Evolutionary conservation across 53 echinoderm and acorn worm genomes (phyloP).

Genomic region (Holothuria scabra): DNA sequence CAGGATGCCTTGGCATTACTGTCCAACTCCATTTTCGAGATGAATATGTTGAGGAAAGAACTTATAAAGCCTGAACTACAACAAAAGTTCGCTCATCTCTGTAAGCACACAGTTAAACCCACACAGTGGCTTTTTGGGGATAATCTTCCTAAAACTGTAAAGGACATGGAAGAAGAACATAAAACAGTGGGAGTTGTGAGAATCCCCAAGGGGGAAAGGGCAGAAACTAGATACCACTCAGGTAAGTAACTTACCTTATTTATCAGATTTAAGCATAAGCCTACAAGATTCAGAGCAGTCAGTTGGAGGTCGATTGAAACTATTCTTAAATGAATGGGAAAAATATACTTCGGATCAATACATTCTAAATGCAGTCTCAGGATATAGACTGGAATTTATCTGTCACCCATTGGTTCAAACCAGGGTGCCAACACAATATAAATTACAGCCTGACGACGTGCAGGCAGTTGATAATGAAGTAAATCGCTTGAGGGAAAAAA

Average conservation of each 20-base stretch:
- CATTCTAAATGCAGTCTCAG: background rate
- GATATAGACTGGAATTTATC: background rate
- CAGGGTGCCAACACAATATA: background rate
- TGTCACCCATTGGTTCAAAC: too few relatives aligned
- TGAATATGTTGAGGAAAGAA: constrained; percentile 2
- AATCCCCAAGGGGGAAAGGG: background rate
- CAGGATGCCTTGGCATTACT: constrained; percentile 5
- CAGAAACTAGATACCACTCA: too few relatives aligned
- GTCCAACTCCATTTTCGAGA: background rate
- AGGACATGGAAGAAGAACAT: background rate
- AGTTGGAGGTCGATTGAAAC: background rate
- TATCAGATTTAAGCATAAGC: too few relatives aligned
- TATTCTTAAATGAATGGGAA: background rate
- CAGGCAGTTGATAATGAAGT: constrained; percentile 25
- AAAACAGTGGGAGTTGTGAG: background rate
- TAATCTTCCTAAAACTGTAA: background rate
- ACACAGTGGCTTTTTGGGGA: constrained; percentile 17
- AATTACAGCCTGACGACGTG: background rate
- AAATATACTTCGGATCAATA: background rate
- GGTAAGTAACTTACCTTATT: too few relatives aligned
- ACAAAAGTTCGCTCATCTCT: background rate
- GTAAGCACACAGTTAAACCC: background rate
- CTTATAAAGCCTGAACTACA: constrained; percentile 7
- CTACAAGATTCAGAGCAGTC: background rate
- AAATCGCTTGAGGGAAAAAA: constrained; percentile 21